Percentiles rank a stretch among this genome's conserved stretches.
These are phyloP conservation scores for Zapus hudsonius DNA, from an alignment of 2,113 vertebrate genomes.

Conservation along the genomic window DNA sequence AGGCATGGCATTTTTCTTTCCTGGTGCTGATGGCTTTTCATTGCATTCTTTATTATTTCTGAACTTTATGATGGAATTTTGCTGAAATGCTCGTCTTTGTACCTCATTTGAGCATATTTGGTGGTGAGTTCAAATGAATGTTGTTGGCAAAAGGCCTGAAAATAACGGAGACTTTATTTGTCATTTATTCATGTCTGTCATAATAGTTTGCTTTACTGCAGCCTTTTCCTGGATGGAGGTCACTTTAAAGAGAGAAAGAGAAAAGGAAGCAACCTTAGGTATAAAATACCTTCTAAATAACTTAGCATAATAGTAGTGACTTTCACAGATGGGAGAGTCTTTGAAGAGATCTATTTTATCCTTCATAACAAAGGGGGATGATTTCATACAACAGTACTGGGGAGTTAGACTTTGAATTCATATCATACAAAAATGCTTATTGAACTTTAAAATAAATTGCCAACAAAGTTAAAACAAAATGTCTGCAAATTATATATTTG, in stretches of 20 bases:
- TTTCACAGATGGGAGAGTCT: conserved; percentile 49
- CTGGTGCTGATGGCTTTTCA: conserved; percentile 71
- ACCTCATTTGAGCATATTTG: conserved; percentile 61
- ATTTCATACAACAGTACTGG: conserved; percentile 46
- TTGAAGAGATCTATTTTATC: conserved; percentile 54
- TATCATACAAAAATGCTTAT: conserved; percentile 57
- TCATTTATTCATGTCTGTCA: conserved; percentile 60
- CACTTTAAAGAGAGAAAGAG: conserved; percentile 57
- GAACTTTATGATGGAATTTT: conserved; percentile 75
- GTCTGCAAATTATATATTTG: conserved; percentile 53
- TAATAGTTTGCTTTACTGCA: conserved; percentile 49
- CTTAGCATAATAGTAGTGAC: conserved; percentile 72
- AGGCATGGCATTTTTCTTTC: conserved; percentile 75
- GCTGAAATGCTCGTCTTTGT: conserved; percentile 71
- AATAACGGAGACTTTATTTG: conserved; percentile 58
- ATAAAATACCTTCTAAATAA: conserved; percentile 69
- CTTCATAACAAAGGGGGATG: conserved; percentile 48
- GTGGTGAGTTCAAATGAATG: conserved; percentile 72
- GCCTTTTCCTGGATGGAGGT: conserved; percentile 51
- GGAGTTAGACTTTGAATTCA: conserved; percentile 60
- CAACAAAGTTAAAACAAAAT: conserved; percentile 56
- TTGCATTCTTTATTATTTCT: conserved; percentile 74
- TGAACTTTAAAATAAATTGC: conserved; percentile 66
- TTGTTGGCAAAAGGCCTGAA: conserved; percentile 64
- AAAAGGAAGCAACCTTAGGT: conserved; percentile 65